Percentiles rank a stretch among this genome's conserved stretches.
phyloP scores from a whole-genome alignment of 2,888 invertebrate genomes.

The Sthenelais limicola region DNA sequence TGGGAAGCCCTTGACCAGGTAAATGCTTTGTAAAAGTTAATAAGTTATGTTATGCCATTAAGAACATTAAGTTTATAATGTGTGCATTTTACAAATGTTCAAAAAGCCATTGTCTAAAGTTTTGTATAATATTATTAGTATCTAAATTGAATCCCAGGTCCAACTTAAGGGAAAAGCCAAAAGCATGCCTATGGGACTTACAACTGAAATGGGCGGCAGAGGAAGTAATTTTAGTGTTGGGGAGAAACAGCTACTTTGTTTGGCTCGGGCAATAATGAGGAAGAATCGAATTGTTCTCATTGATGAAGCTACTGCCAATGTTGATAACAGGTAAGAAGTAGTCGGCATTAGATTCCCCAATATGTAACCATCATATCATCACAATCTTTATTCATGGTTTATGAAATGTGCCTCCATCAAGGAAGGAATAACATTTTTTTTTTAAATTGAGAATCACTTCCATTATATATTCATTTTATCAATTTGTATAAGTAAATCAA shows the following conservation, averaged over 20 bases:
- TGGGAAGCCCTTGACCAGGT: constrained; percentile 5
- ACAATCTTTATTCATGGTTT: too few relatives aligned
- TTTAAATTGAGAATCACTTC: not conserved
- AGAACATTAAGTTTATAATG: not conserved
- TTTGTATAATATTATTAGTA: not conserved
- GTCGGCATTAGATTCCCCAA: not conserved
- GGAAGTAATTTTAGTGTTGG: constrained; percentile 14
- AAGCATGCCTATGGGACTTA: not conserved
- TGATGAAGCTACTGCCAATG: constrained; percentile 31
- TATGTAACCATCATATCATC: not conserved
- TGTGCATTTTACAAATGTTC: not conserved
- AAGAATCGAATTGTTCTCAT: constrained; percentile 11
- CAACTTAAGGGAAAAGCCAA: not conserved
- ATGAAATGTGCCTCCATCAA: too few relatives aligned
- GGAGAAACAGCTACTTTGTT: constrained; percentile 9
- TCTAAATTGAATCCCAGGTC: not conserved
- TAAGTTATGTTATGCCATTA: not conserved
- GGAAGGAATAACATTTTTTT: too few relatives aligned
- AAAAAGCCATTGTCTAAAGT: not conserved
- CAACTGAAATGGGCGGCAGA: constrained; percentile 11
- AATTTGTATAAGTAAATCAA: not conserved
- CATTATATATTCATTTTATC: not conserved
- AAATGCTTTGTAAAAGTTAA: not conserved
- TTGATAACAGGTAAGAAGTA: not conserved
- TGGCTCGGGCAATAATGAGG: constrained; percentile 20